Evolutionary conservation across 2,888 invertebrate genomes (phyloP), one percentile per base, ranked within the genome.

Genomic region (Ferdinandea cuprea): DNA sequence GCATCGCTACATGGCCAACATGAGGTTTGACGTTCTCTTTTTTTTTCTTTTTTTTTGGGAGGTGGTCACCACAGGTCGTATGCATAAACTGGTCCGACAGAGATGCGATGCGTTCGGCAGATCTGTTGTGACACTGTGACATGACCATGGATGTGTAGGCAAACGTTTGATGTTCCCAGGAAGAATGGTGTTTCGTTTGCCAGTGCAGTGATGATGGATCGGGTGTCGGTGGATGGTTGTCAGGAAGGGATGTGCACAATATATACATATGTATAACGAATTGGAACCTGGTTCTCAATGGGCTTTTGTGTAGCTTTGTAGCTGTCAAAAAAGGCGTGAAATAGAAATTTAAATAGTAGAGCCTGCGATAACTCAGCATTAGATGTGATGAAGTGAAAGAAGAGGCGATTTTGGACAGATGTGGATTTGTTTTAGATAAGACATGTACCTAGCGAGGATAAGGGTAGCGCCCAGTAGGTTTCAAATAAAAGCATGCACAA

Each of bases 41-140:
- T 3, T 4, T 37, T 37, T 79, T 59, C 42, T 30, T 66, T 65
- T 2, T 3, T 4, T 37, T 37, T 79, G 52, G 35, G 21, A 13
- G 58, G 7, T 17, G 9, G 9, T 40, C 30, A 11, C 8, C 48
- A 44, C n/a, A 54, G 25, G 50, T 66, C 37, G 58, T 25, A 66
- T 35, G 28, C 44, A 66, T 37, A 59, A 68, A 73, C 66, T 61
- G 73, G 66, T 73, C 25, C 48, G 28, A 15, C 46, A 32, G 56
- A 58, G 63, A 76, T 65, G 44, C 54, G 63, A 80, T 73, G 69
- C 74, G 54, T 74, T 65, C 44, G 50, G 69, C 52, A 76, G 58
- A 80, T 76, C 28, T 63, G 44, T 69, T 80, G 68, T 69, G 80
- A 69, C 80, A 80, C 68, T 63, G 13, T 80, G 63, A 74, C 63